These are phyloP conservation scores for Zonitis immaculata DNA, from an alignment of 2,888 invertebrate species.

Conservation along the genomic window DNA sequence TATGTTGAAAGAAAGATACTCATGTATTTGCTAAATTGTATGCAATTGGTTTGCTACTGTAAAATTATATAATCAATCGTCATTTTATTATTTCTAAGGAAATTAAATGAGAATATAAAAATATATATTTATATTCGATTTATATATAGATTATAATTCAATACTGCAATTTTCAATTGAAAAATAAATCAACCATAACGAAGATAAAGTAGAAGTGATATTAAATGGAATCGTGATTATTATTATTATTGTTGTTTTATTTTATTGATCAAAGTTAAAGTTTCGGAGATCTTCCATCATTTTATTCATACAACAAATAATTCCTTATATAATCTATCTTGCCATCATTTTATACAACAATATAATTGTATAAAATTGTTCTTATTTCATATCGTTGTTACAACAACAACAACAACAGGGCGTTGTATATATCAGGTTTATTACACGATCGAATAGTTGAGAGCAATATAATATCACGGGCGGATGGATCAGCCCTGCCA, in stretches of 20 bases:
- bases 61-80: slow-evolving; percentile 41
- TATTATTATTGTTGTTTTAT: neutral
- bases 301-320: neutral
- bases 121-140: no score
- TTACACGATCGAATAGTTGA: slow-evolving; percentile 44
- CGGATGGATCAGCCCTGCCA: slow-evolving; percentile 32
- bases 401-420: neutral
- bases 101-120: no score
- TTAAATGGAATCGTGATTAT: neutral
- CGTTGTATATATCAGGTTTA: slow-evolving; percentile 27
- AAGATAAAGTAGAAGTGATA: neutral
- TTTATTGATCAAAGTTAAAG: neutral
- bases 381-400: slow-evolving; percentile 10
- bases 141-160: neutral
- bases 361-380: slow-evolving; percentile 15
- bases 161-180: slow-evolving; percentile 1
- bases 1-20: slow-evolving; percentile 38
- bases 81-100: no score
- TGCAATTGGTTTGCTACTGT: slow-evolving; percentile 47
- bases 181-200: neutral
- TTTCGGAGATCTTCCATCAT: neutral
- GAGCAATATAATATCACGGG: slow-evolving; percentile 43
- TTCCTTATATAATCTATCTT: neutral
- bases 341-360: neutral
- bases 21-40: slow-evolving; percentile 39